Percentiles rank a stretch among this genome's conserved stretches.
Conservation (phyloP, 2,113 vertebrate species). For the Sturnus vulgaris region DNA sequence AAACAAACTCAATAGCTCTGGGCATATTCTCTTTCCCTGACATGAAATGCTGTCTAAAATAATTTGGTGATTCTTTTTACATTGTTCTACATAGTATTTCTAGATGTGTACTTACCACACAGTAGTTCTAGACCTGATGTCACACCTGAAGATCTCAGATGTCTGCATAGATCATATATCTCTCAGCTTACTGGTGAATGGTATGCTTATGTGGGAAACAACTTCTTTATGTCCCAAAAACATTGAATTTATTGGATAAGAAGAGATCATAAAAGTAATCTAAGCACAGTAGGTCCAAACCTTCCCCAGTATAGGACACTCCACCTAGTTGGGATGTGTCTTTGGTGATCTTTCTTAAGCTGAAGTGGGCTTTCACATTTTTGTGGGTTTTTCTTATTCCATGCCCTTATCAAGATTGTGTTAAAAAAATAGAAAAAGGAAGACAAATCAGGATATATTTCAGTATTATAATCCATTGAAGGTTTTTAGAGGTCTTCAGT, state of each 20-base stretch:
- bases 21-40: background rate
- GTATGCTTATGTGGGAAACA: background rate
- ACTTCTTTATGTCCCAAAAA: background rate
- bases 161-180: background rate
- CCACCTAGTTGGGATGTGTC: background rate
- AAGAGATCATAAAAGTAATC: background rate
- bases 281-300: background rate
- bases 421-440: background rate
- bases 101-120: background rate
- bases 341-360: background rate
- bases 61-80: background rate
- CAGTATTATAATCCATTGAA: background rate
- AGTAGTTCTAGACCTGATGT: background rate
- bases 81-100: background rate
- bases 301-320: background rate
- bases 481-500: background rate
- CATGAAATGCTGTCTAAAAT: background rate
- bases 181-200: background rate
- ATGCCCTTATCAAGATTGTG: background rate
- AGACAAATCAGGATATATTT: background rate
- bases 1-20: background rate
- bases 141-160: background rate
- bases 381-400: background rate
- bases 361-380: background rate
- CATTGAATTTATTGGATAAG: background rate